These are phyloP conservation scores for Bolinopsis microptera DNA, from an alignment of 37 sponge, comb jelly and placozoan species.

Conservation along the genomic window DNA sequence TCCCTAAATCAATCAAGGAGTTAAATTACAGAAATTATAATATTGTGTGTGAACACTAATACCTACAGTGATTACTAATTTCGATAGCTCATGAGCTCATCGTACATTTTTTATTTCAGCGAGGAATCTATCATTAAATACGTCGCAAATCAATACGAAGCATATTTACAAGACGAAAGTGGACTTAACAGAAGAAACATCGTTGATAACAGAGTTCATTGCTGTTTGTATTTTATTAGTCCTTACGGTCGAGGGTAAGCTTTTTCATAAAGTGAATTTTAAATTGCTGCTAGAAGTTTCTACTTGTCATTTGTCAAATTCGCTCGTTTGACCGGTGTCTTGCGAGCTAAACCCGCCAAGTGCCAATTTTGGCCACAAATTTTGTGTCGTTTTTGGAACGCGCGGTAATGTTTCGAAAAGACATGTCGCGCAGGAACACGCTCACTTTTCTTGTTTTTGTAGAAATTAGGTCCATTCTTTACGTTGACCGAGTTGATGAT, in stretches of 20 bases:
- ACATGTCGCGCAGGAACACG: not conserved
- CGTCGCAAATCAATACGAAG: conserved; percentile 89
- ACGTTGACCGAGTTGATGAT: too few species aligned
- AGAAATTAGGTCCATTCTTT: too few species aligned
- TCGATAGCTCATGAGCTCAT: too few species aligned
- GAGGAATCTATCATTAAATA: conserved; percentile 93
- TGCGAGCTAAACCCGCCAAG: too few species aligned
- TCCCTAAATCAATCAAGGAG: too few species aligned
- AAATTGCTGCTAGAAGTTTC: not conserved
- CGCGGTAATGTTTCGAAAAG: not conserved
- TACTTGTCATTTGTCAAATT: too few species aligned
- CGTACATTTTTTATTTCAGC: conserved; percentile 72
- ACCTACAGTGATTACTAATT: not conserved
- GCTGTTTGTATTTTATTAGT: conserved; percentile 95
- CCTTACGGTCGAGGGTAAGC: conserved; percentile 94
- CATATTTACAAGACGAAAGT: conserved; percentile 91
- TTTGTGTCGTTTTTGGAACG: not conserved
- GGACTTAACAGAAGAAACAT: conserved; percentile 94
- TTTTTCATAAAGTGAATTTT: too few species aligned
- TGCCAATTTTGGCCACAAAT: not conserved
- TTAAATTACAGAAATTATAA: too few species aligned
- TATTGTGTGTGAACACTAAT: too few species aligned
- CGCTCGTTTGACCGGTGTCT: too few species aligned
- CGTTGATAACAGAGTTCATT: conserved; percentile 94
- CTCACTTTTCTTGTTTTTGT: not conserved